Percentiles rank a stretch among this genome's conserved stretches.
phyloP scores from a whole-genome alignment of 2,888 invertebrate species.

The Baccha elongata region DNA sequence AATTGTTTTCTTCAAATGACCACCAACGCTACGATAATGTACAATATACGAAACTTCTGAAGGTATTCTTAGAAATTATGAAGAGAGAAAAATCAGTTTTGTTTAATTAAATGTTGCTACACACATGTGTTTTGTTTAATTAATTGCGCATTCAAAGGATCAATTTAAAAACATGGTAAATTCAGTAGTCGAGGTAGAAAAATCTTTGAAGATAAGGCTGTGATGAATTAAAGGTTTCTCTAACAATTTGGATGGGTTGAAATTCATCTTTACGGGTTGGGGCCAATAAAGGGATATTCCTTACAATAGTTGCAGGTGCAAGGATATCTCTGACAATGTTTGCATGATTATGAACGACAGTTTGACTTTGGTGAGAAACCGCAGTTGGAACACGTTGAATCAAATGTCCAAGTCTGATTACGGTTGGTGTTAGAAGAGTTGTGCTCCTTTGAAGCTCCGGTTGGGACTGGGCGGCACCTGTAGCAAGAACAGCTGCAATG shows the following conservation, averaged over 20 bases:
- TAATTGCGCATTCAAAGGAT: not conserved
- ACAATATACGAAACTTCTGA: not conserved
- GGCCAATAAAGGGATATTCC: slow-evolving; percentile 4
- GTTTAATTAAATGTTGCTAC: not conserved
- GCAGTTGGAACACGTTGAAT: slow-evolving; percentile 78
- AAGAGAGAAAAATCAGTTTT: not conserved
- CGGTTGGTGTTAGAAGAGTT: slow-evolving; percentile 16
- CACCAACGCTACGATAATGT: not conserved
- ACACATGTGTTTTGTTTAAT: not conserved
- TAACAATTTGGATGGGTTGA: no score
- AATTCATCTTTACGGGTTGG: not conserved
- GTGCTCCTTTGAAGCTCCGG: not conserved
- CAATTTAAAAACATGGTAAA: not conserved
- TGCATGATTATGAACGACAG: slow-evolving; percentile 81
- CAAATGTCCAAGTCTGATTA: not conserved
- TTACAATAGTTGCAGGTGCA: slow-evolving; percentile 52
- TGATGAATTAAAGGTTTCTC: not conserved
- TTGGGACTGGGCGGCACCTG: slow-evolving; percentile 40
- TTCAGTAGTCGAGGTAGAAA: not conserved
- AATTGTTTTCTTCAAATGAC: no score
- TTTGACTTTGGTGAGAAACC: slow-evolving; percentile 83
- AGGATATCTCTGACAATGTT: slow-evolving; percentile 75
- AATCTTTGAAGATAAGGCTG: not conserved
- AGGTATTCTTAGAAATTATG: not conserved
- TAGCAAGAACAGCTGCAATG: slow-evolving; percentile 59